Base-by-base conservation (phyloP, 2,888 invertebrate species). In the Petrolisthes manimaculis region DNA sequence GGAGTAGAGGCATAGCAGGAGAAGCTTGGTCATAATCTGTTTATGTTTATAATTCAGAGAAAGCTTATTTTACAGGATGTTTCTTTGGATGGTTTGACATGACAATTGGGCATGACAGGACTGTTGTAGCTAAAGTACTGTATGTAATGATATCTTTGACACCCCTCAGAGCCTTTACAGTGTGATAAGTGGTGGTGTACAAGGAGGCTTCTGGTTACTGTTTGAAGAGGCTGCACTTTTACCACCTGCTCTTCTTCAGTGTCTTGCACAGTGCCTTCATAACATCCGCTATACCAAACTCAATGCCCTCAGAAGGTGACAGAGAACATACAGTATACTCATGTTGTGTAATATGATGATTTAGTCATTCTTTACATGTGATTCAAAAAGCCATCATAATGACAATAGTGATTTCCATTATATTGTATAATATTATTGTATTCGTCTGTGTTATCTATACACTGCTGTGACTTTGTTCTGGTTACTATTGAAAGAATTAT, bases 151-250 rank as follows among this genome's bases (percentile, higher is more conserved):
- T 37, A 0, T 37, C 37, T 37, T 37, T 37, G 1, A 37, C 37
- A 37, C 37, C 14, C 14, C 6, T 61, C 85, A 89, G 88, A 85
- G 82, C 37, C 84, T 89, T 21, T 75, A 85, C 54, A 77, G 53
- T 53, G 51, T 85, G 69, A 71, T 89, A 9, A 78, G 82, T 54
- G 85, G 82, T 6, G 84, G 88, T 8, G 84, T 89, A 53, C 88
- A 89, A 78, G 88, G 85, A 4, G 88, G 88, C 5, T 85, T 82
- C 71, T 89, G 88, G 88, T 37, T 89, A 18, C 69, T 89, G 12
- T 82, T 89, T 69, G 83, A 85, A 6, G 85, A 89, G 51, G 88
- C 88, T 18, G 54, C 80, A n/a, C 71, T 24, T 12, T 83, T 89
- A 1, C 61, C 88, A 4, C 54, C 75, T 12, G 5, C 85, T n/a